phyloP scores from a whole-genome alignment of 2,888 invertebrate genomes.

The Drosophila birchii region DNA sequence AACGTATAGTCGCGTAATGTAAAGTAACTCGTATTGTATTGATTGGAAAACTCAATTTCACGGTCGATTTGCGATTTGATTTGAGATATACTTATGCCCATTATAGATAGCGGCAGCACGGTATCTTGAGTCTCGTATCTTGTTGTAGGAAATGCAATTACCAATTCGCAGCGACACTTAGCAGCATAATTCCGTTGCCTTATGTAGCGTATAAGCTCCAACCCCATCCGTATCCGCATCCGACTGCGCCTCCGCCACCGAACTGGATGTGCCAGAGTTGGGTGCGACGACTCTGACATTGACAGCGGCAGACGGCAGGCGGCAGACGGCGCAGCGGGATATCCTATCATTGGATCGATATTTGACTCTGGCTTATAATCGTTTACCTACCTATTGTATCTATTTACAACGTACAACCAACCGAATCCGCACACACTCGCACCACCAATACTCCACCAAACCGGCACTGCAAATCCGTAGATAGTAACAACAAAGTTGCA shows the following conservation, averaged over 20 bases:
- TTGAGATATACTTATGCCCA: conserved; percentile 41
- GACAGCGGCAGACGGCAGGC: conserved; percentile 29
- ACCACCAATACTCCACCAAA: conserved; percentile 32
- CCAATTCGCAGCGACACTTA: conserved; percentile 64
- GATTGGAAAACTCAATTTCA: conserved; percentile 78
- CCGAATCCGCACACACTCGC: conserved; percentile 36
- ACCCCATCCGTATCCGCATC: conserved; percentile 21
- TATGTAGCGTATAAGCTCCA: conserved; percentile 42
- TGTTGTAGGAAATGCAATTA: conserved; percentile 72
- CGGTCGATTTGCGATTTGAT: conserved; percentile 78
- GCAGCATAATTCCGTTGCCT: conserved; percentile 60
- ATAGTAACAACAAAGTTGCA: conserved; percentile 93
- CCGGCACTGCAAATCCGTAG: conserved; percentile 78
- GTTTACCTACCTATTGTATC: conserved; percentile 59
- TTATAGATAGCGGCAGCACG: conserved; percentile 59
- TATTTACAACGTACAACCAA: conserved; percentile 61
- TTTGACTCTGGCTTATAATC: conserved; percentile 54
- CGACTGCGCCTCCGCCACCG: conserved; percentile 1
- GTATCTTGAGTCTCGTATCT: conserved; percentile 55
- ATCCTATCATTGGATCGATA: conserved; percentile 19
- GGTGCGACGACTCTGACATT: conserved; percentile 65
- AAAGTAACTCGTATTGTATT: conserved; percentile 51
- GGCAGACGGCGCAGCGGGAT: conserved; percentile 7
- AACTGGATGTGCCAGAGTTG: conserved; percentile 22
- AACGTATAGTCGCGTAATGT: conserved; percentile 40